phyloP scores from a whole-genome alignment of 2,888 invertebrate species.

The Psylliodes chrysocephalus region DNA sequence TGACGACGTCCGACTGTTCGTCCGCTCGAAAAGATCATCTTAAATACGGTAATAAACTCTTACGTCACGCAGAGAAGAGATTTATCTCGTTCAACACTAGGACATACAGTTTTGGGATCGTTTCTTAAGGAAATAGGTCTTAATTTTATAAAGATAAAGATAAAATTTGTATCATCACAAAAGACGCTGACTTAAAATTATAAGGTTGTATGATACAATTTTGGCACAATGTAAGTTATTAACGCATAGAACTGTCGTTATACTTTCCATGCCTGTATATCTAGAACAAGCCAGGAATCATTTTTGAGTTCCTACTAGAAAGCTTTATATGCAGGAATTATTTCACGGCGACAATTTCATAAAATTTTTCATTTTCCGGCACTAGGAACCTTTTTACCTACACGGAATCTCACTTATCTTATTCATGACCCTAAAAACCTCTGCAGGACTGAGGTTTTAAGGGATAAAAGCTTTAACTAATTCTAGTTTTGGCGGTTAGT shows the following conservation, averaged over 20 bases:
- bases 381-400: constrained; percentile 42
- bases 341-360: constrained; percentile 10
- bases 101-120: constrained; percentile 4
- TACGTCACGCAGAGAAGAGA: constrained; percentile 50
- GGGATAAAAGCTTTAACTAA: constrained; percentile 43
- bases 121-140: neutral
- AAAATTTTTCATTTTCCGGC: constrained; percentile 22
- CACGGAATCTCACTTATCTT: constrained; percentile 54
- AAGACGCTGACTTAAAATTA: no score
- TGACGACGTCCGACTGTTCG: constrained; percentile 49
- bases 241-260: no score
- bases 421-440: constrained; percentile 40
- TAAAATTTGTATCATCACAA: no score
- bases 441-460: constrained; percentile 34
- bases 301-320: no score
- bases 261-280: no score
- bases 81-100: constrained; percentile 46
- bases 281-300: no score
- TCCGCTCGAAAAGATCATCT: constrained; percentile 46
- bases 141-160: no score
- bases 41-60: constrained; percentile 56
- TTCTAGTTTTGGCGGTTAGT: constrained; percentile 32
- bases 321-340: no score
- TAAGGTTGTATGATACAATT: no score
- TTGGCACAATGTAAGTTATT: no score